Conservation (phyloP, 2,888 invertebrate species). For the Chironomus riparius region DNA sequence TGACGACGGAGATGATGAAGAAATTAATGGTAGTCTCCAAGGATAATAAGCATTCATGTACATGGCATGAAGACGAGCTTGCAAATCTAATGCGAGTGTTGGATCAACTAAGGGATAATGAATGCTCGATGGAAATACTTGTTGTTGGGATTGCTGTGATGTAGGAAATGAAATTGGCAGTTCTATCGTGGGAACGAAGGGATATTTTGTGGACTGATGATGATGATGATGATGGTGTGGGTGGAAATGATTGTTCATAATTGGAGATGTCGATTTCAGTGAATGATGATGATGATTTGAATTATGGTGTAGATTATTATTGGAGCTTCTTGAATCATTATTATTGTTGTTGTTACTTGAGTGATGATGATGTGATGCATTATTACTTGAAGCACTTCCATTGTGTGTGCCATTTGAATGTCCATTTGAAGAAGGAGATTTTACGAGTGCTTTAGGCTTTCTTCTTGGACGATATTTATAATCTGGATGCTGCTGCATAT, state of each 20-base stretch:
- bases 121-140: conserved; percentile 7
- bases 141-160: conserved; percentile 17
- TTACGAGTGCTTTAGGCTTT: conserved; percentile 76
- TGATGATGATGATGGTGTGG: conserved; percentile 30
- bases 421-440: conserved; percentile 42
- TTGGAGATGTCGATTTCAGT: conserved; percentile 25
- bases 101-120: conserved; percentile 41
- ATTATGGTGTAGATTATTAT: conserved; percentile 6
- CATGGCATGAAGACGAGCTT: conserved; percentile 42
- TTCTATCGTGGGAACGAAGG: conserved; percentile 33
- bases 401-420: conserved; percentile 31
- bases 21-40: conserved; percentile 38
- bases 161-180: conserved; percentile 25
- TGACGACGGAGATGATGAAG: conserved; percentile 8
- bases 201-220: conserved; percentile 38
- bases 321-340: conserved; percentile 2
- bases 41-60: conserved; percentile 42
- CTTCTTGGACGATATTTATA: conserved; percentile 83
- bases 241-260: conserved; percentile 28
- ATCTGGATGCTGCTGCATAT: conserved; percentile 90
- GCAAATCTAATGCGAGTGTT: conserved; percentile 41
- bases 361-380: conserved; percentile 10
- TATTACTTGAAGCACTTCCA: conserved; percentile 28
- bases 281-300: conserved; percentile 19
- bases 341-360: conserved; percentile 18